Evolutionary conservation across 2,113 vertebrate species (phyloP), one percentile per base, ranked within the genome.

Genomic region (Tinamus guttatus): DNA sequence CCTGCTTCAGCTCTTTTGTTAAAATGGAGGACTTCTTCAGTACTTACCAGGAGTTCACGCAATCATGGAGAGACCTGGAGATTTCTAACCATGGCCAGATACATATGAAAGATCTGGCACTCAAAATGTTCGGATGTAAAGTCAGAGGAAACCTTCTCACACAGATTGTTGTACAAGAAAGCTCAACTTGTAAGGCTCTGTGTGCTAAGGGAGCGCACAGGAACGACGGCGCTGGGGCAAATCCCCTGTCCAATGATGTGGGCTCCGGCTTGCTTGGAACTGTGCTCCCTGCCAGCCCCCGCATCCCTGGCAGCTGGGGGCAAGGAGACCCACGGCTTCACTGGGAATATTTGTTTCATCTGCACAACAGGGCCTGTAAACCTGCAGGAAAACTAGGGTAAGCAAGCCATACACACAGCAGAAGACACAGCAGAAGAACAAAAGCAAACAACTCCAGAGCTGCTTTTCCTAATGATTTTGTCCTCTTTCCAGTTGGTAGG

Each of bases 301-400:
- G 77, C 73, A 27, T 22, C 38, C 0, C 0, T 64, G 49, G 71
- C 62, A 43, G 51, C n/a, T 0, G 0, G 34, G 41, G 0, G 0
- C 8, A 21, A 36, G 69, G 64, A 86, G 8, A 28, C 64, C 16
- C n/a, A 21, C 7, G 58, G 45, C 41, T 54, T 68, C 56, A 0
- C 59, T 85, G 5, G 12, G 11, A 47, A 62, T 71, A 2, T 58
- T 45, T 40, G 80, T 62, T 38, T 18, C 14, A 28, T 62, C 47
- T 1, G 2, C 40, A 28, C n/a, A 43, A 43, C 34, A 13, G 40
- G 2, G 1, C 3, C 3, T 45, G 11, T 77, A 40, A 60, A 15
- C 22, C 16, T 34, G 13, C 45, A 30, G 41, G 64, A 47, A 32
- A 60, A 21, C 32, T 15, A 32, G 45, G 25, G 45, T 96, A 58